Base-by-base conservation (phyloP, 2,888 invertebrate species). In the Acronicta psi region DNA sequence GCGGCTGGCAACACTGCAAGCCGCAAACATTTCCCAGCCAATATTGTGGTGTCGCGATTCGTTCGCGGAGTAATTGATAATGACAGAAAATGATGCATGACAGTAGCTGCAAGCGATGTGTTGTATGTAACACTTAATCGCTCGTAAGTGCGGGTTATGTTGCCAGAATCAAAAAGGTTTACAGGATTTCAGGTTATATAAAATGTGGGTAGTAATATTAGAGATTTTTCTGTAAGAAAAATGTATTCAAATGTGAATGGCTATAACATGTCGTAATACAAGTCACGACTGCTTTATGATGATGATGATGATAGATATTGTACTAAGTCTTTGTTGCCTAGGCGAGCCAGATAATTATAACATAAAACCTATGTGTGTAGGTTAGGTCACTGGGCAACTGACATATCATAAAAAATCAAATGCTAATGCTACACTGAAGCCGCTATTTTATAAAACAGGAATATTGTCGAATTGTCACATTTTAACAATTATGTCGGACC, bases 61-160 rank as follows among this genome's bases (percentile, higher is more conserved):
- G 78, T 87, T 86, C 83, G 83, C 87, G 79, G 70, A 65, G 86
- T 92, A 93, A 93, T 93, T 92, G 91, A 87, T 93, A 93, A 93
- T 93, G 82, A 90, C 83, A 85, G 87, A 89, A 90, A 92, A 93
- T 92, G 89, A 91, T 87, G 87, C 93, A 86, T 92, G 91, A 88
- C 92, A 91, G 91, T 88, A 90, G 92, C 92, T 89, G 86, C 85
- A 80, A 91, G 92, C 91, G 82, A 81, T 85, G 84, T 87, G 82
- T 76, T 86, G 84, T 80, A 79, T 77, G 75, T 77, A 80, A 81
- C 81, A 83, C 81, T 68, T 85, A 87, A 85, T 85, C 80, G 83
- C 71, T 80, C 80, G 74, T 77, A 80, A 81, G 78, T 83, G 74
- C 77, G 63, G 73, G 71, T 74, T 61, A 42, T 29, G 77, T 85